Conservation (phyloP, 2,113 vertebrate genomes). For the Eonycteris spelaea region DNA sequence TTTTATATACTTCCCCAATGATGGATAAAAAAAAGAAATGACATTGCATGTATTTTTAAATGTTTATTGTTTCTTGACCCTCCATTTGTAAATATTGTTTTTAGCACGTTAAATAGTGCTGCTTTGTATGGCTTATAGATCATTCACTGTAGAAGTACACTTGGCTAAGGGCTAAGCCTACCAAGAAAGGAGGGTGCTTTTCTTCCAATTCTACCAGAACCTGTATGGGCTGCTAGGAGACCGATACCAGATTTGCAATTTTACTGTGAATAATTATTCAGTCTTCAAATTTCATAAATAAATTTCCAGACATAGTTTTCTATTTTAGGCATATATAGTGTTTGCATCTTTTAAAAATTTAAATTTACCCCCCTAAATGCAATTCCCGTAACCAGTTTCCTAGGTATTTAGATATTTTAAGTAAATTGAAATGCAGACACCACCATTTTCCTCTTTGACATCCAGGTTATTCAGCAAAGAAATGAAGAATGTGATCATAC, state of each 20-base stretch:
- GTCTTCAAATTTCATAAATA: neutral
- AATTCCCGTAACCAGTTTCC: neutral
- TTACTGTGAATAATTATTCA: neutral
- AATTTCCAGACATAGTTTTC: neutral
- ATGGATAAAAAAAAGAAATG: neutral
- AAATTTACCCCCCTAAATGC: neutral
- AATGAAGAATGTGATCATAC: conserved; percentile 98
- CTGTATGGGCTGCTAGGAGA: accelerated
- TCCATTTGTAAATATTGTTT: neutral
- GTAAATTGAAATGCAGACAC: neutral
- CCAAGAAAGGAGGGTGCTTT: neutral
- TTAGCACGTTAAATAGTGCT: neutral
- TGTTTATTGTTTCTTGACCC: neutral
- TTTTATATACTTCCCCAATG: neutral
- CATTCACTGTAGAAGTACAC: accelerated
- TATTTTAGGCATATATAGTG: neutral
- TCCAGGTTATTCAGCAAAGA: conserved; percentile 96
- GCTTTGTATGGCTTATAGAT: neutral
- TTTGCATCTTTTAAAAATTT: neutral
- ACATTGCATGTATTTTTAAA: neutral
- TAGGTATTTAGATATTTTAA: neutral
- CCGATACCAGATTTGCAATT: neutral
- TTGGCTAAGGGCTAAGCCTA: accelerated
- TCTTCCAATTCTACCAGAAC: neutral
- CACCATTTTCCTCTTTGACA: neutral